These are phyloP conservation scores for Zeus faber DNA, from an alignment of 2,113 vertebrate genomes.

Conservation along the genomic window DNA sequence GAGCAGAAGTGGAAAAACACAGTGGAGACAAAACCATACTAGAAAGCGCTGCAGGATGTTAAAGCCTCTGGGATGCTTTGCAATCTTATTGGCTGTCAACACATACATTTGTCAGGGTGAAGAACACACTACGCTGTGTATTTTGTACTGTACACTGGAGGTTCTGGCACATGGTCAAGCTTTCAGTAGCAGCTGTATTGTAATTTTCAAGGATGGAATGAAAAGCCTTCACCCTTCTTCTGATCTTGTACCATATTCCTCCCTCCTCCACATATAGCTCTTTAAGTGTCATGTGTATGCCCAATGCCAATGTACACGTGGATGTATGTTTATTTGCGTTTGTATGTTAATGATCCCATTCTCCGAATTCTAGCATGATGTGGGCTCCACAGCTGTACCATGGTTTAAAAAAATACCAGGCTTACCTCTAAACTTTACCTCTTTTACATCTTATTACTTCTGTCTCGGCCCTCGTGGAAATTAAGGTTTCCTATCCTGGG, in stretches of 20 bases:
- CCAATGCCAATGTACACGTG: neutral
- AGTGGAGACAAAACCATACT: neutral
- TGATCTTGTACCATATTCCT: no score
- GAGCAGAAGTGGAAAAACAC: constrained; percentile 12
- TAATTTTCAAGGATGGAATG: no score
- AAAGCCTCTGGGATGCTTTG: no score
- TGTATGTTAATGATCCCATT: constrained; percentile 14
- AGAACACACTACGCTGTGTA: no score
- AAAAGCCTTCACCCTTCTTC: no score
- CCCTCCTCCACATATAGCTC: no score
- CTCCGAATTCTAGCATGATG: constrained; percentile 14
- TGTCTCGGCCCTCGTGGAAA: constrained; percentile 18
- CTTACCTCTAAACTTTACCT: constrained; percentile 19
- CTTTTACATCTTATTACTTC: constrained; percentile 11
- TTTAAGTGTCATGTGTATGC: no score
- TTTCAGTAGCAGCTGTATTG: no score
- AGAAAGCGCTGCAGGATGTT: no score
- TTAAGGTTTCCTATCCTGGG: constrained; percentile 13
- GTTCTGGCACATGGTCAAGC: no score
- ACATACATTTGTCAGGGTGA: no score
- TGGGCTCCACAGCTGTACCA: constrained; percentile 17
- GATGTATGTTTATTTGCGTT: neutral
- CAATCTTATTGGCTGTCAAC: neutral
- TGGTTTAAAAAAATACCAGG: constrained; percentile 27
- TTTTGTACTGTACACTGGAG: no score